Base-by-base conservation (phyloP, 2,888 invertebrate species). In the Frankliniella intonsa region DNA sequence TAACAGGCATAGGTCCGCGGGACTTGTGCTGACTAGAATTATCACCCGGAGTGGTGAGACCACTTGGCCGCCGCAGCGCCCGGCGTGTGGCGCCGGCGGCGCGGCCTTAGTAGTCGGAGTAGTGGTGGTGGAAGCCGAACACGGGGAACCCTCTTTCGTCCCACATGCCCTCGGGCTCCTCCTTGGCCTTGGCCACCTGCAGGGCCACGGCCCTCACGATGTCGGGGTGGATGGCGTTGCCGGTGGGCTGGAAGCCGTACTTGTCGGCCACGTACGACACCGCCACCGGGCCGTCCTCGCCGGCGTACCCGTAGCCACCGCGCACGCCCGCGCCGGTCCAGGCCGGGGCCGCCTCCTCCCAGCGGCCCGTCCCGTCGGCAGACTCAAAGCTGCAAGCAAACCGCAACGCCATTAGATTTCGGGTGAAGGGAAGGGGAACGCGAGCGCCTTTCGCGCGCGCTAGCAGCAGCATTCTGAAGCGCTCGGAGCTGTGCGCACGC, bases 221-320 rank as follows among this genome's bases (percentile, higher is more conserved):
- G 25, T 76, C 69, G 10, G 69, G 69, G 69, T 76, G 69, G 22
- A 76, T 12, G 22, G 69, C 69, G 69, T 25, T 76, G 69, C 69
- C 69, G 22, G 69, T 76, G 69, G 69, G 69, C 69, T 76, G 69
- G 69, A 76, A 76, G 25, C 69, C 69, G 69, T 76, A 76, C 69
- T 76, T 76, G 69, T 76, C 69, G 11, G 69, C 69, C 69, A 76
- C 69, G 69, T 76, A 76, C 11, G 69, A 76, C 25, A 76, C 25
- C 22, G 69, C 69, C 25, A 76, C 69, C 22, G 69, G 69, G 9
- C 69, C 69, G 22, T 76, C 12, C 11, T 76, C 69, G 22, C 69
- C 69, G 69, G 25, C 69, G 69, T 76, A 76, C 8, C 69, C 69
- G 69, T 25, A 76, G 69, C 69, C 69, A 9, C 69, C 69, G 69